Evolutionary conservation across 2,113 vertebrate genomes (phyloP).

Genomic region (Aix galericulata): DNA sequence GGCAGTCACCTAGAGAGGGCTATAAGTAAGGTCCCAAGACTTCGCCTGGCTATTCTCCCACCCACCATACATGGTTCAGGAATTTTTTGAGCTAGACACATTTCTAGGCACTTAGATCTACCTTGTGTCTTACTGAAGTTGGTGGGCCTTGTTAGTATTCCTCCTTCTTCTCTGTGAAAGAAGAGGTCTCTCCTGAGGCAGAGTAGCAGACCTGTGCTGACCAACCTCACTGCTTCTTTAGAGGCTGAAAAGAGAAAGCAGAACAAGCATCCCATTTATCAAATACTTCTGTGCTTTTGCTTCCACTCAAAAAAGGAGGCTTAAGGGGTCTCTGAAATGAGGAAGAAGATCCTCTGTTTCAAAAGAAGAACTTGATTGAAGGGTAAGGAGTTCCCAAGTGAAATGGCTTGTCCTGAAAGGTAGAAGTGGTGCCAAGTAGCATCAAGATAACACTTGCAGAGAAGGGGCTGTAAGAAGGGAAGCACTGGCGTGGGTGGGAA

Average conservation of each 20-base stretch:
- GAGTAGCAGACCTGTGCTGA: background rate
- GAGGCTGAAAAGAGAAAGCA: background rate
- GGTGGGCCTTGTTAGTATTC: background rate
- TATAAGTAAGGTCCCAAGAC: no score
- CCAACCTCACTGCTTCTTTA: background rate
- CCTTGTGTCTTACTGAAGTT: background rate
- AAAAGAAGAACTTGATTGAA: background rate
- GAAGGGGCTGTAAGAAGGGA: background rate
- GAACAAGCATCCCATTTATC: background rate
- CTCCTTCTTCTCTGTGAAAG: background rate
- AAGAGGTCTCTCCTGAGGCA: background rate
- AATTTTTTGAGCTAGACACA: background rate
- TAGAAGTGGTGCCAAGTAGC: background rate
- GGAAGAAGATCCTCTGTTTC: fast-evolving
- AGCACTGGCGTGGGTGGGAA: background rate
- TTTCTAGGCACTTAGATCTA: background rate
- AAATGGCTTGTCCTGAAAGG: background rate
- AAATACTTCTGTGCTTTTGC: background rate
- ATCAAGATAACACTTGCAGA: background rate
- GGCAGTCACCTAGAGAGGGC: background rate
- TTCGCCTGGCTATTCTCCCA: background rate
- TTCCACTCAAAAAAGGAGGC: background rate
- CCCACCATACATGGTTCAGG: fast-evolving
- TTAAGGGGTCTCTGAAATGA: background rate
- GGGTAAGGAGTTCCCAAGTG: background rate